Evolutionary conservation across 2,888 invertebrate genomes (phyloP), one percentile per base, ranked within the genome.

Genomic region (Lycaena phlaeas): DNA sequence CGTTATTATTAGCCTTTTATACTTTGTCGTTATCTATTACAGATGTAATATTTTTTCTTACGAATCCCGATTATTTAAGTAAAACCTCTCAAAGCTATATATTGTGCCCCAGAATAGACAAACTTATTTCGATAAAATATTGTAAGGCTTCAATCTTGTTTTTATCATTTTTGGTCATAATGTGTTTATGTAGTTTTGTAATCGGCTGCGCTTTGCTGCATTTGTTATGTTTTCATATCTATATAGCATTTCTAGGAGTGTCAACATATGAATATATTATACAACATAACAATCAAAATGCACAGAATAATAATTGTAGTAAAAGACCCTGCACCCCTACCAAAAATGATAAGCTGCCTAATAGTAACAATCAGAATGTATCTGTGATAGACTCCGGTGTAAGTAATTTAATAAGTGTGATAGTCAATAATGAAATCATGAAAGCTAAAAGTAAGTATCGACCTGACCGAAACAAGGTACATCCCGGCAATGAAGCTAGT

Each of bases 201-300:
- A 90, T 93, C 3, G 90, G 92, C 1, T 90, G 91, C 17, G 86
- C 95, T 36, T 86, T 96, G 42, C 77, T 94, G 47, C 95, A 96
- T 73, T 84, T 96, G 39, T 93, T 92, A 65, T 92, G 93, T 76
- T 96, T 96, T 69, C 95, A 96, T 73, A 88, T 93, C 44, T 95
- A 95, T 73, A 94, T 96, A 61, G 91, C 91, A 2, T 88, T 91
- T 53, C 77, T 94, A 56, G 95, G 95, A 1, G 84, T 95, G 30
- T 95, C 96, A 12, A 96, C 96, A 0, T 96, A 95, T 76, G 96
- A 96, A 64, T 96, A 95, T 71, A 93, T 96, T 45, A 63, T 75
- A 39, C 68, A 59, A 48, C 68, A 61, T 51, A 56, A 58, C 40
- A 63, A 62, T 28, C 56, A 58, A 1, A 63, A 60, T 12, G 10